Conservation (phyloP, 2,797 vertebrate genomes). For the Paramormyrops hopkinsi region DNA sequence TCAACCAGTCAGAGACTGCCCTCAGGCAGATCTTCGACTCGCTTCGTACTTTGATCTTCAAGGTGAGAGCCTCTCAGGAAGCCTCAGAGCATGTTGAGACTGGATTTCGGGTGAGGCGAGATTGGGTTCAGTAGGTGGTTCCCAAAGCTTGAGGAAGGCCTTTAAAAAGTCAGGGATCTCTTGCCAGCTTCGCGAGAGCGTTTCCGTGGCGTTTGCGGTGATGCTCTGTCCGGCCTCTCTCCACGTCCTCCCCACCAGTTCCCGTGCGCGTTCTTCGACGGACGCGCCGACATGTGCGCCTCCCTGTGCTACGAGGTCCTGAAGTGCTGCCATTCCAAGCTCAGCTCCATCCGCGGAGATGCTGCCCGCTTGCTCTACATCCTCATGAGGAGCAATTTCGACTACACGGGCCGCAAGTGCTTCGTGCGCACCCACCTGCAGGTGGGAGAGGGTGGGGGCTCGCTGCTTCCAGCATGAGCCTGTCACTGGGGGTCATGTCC, state of each 20-base stretch:
- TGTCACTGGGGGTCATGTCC: background rate
- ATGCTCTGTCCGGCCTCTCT: background rate
- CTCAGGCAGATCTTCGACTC: constrained; percentile 90
- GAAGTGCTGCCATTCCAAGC: constrained; percentile 93
- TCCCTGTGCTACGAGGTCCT: constrained; percentile 92
- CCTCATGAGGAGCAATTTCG: constrained; percentile 97
- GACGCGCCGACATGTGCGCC: constrained; percentile 92
- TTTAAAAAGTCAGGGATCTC: background rate
- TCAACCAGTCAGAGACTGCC: constrained; percentile 88
- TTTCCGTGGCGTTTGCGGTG: background rate
- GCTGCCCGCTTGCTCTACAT: constrained; percentile 93
- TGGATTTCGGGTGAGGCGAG: background rate
- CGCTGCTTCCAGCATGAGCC: background rate
- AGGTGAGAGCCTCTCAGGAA: constrained; percentile 61
- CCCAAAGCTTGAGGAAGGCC: background rate
- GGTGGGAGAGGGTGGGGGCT: constrained; percentile 49
- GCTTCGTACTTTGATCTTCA: constrained; percentile 84
- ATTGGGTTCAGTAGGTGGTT: background rate
- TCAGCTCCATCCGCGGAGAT: constrained; percentile 87
- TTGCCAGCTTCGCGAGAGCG: background rate
- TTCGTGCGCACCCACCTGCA: constrained; percentile 95
- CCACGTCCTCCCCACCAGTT: constrained; percentile 61
- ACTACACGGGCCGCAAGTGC: constrained; percentile 88
- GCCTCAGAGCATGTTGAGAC: background rate
- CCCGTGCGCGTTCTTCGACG: constrained; percentile 90